phyloP scores from a whole-genome alignment of 2,113 vertebrate genomes.

The Thamnaconus septentrionalis region DNA sequence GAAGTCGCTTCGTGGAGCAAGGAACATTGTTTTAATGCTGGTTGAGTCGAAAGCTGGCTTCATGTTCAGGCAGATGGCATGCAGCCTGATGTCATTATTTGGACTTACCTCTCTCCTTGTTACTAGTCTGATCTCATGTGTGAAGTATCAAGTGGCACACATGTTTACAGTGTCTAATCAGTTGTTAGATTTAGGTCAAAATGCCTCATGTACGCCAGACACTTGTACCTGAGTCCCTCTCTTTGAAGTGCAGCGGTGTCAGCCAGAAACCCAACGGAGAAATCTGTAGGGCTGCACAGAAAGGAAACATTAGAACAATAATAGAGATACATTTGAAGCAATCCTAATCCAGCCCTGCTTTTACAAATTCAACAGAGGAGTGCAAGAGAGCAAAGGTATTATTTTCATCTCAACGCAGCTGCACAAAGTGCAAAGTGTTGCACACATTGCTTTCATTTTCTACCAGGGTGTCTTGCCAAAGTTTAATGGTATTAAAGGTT shows the following conservation, averaged over 20 bases:
- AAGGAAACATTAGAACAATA: conserved; percentile 34
- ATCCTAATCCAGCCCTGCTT: conserved; percentile 15
- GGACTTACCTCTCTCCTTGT: conserved; percentile 20
- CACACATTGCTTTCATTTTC: neutral
- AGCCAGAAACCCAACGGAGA: conserved; percentile 24
- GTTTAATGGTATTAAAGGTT: neutral
- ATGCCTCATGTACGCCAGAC: conserved; percentile 51
- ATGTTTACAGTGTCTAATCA: conserved; percentile 66
- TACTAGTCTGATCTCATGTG: conserved; percentile 65
- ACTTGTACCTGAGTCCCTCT: conserved; percentile 53
- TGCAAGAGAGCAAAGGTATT: conserved; percentile 3
- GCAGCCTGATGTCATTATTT: conserved; percentile 30
- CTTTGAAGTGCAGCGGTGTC: conserved; percentile 42
- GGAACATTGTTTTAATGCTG: conserved; percentile 4
- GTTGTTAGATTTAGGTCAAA: conserved; percentile 59
- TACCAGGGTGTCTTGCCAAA: neutral
- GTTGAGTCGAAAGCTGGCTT: conserved; percentile 27
- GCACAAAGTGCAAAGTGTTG: neutral
- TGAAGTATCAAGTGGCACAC: conserved; percentile 45
- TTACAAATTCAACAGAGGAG: neutral
- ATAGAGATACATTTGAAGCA: conserved; percentile 16
- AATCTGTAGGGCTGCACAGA: conserved; percentile 25
- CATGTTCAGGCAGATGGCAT: conserved; percentile 10
- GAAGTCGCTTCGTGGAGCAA: neutral
- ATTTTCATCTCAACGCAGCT: conserved; percentile 4